Base-by-base conservation (phyloP, 2,113 vertebrate genomes). In the Hepsetus odoe region DNA sequence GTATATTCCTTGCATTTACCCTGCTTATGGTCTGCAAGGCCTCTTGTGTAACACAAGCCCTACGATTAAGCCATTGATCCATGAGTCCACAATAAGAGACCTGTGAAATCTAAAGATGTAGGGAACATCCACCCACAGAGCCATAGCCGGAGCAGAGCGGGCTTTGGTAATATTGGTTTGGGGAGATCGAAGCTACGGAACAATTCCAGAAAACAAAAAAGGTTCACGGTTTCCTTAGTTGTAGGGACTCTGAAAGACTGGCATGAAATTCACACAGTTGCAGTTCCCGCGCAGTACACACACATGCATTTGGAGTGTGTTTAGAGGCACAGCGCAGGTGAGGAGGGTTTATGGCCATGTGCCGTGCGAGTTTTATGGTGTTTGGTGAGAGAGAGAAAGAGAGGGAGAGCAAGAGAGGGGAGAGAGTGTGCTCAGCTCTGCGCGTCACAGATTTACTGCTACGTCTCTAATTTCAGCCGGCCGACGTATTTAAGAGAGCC, bases 401-500 rank as follows among this genome's bases (percentile, higher is more conserved):
- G 77, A 72, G 56, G 26, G 30, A 53, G 46, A 67, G 16, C 28
- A 32, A 24, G 35, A 66, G 58, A 24, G 46, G 73, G 40, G 59
- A 68, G 70, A 84, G 83, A 80, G 77, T 35, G 44, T 80, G 72
- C n/a, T 28, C 55, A 28, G 14, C 81, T 53, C 77, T 42, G 79
- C 51, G 42, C 74, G 35, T 72, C 80, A 64, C 84, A 87, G 86
- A 92, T 92, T 92, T 91, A 93, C 84, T 79, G 79, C 88, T 49
- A 77, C 73, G 83, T 90, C 88, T 88, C 86, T 90, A 83, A 90
- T 91, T 91, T 90, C 83, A 85, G 86, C 82, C 84, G 86, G 84
- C 85, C 86, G 77, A 82, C 86, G 77, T 89, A 88, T 90, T 91
- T 91, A 91, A 92, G 89, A 80, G 85, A 84, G 87, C 85, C 71